Percentiles rank a stretch among this genome's conserved stretches.
phyloP scores from a whole-genome alignment of 2,888 invertebrate genomes.

The Catonia carolina region DNA sequence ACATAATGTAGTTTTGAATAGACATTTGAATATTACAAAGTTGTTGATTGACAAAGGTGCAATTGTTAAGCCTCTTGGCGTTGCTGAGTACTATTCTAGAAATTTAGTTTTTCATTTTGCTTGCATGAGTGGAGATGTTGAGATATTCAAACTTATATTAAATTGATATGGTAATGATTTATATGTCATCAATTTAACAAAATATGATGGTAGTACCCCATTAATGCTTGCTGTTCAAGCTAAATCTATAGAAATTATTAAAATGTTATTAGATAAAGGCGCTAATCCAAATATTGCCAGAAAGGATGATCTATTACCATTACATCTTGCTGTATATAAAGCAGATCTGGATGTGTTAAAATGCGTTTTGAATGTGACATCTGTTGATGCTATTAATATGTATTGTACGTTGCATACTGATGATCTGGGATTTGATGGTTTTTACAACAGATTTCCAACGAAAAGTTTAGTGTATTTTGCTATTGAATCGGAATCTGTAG shows the following conservation, averaged over 20 bases:
- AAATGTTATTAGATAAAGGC: constrained; percentile 4
- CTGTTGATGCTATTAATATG: constrained; percentile 11
- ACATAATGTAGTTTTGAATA: constrained; percentile 5
- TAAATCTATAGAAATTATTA: not conserved
- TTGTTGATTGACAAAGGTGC: constrained; percentile 7
- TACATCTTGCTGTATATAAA: constrained; percentile 17
- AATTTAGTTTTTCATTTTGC: constrained; percentile 19
- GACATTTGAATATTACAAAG: not conserved
- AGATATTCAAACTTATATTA: not conserved
- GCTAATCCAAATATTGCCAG: constrained; percentile 12
- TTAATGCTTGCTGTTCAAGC: constrained; percentile 20
- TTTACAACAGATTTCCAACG: no score
- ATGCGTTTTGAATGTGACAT: constrained; percentile 5
- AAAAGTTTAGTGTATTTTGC: no score
- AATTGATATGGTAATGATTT: not conserved
- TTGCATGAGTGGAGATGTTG: constrained; percentile 2
- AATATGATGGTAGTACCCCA: constrained; percentile 8
- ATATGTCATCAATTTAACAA: constrained; percentile 3
- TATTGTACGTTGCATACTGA: not conserved
- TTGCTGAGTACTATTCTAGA: not conserved
- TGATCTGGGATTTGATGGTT: no score
- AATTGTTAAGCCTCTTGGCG: no score
- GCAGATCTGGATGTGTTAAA: constrained; percentile 13
- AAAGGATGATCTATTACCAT: not conserved
- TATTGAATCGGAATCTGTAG: no score